These are phyloP conservation scores for Melanitta fusca DNA, from an alignment of 2,797 vertebrate species.

Conservation along the genomic window DNA sequence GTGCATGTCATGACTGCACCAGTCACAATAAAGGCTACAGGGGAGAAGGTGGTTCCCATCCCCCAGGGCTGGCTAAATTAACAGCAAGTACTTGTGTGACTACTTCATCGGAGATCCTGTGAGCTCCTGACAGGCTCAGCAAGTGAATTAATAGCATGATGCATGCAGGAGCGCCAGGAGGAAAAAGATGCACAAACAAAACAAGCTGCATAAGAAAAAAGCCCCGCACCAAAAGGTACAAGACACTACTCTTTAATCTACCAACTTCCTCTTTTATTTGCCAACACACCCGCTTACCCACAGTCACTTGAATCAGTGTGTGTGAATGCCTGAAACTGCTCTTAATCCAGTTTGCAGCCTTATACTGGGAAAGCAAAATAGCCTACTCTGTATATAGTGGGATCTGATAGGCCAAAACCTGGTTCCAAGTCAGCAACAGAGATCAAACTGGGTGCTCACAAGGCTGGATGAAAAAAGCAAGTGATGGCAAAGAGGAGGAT, in stretches of 20 bases:
- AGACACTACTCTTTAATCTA: background rate
- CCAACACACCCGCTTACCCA: background rate
- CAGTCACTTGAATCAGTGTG: background rate
- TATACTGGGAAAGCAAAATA: background rate
- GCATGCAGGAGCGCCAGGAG: background rate
- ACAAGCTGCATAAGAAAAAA: background rate
- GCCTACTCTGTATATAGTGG: rapidly evolving
- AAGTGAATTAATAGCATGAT: background rate
- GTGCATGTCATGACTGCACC: background rate
- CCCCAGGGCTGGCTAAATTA: background rate
- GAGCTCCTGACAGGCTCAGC: background rate
- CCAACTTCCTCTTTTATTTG: background rate
- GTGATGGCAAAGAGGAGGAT: background rate
- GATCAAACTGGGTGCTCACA: background rate
- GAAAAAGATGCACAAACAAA: background rate
- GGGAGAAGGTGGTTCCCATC: background rate
- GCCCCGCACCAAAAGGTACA: background rate
- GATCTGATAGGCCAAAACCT: background rate
- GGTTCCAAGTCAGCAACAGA: background rate
- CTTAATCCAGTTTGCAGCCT: background rate
- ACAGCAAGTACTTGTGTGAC: background rate
- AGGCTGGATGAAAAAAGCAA: background rate
- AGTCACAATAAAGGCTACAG: background rate
- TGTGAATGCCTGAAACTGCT: background rate
- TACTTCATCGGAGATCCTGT: background rate